Evolutionary conservation across 1,140 invertebrate species (phyloP).

Genomic region (Cepaea nemoralis): DNA sequence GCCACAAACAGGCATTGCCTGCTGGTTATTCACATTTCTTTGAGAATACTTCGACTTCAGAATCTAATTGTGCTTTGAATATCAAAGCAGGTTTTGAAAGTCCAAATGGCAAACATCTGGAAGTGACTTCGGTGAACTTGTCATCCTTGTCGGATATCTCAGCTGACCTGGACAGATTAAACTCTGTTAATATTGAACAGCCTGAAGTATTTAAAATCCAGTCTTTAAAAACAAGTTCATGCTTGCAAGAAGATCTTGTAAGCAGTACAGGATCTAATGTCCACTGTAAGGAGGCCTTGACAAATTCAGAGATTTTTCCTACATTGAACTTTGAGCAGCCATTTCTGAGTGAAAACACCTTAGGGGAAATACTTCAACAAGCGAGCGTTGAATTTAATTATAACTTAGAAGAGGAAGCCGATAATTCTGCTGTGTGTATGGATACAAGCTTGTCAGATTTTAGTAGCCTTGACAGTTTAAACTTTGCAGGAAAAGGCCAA

Average conservation of each 20-base stretch:
- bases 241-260: not conserved
- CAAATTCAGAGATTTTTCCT: not conserved
- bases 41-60: not conserved
- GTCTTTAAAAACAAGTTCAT: not conserved
- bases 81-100: not conserved
- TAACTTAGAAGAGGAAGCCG: not conserved
- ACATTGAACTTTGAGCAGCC: conserved; percentile 18
- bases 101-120: not conserved
- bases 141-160: not conserved
- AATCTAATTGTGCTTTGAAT: not conserved
- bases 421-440: not conserved
- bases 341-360: conserved; percentile 28
- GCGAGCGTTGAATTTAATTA: not conserved
- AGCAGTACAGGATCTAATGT: not conserved
- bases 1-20: not conserved
- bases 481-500: not conserved
- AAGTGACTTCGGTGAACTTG: not conserved
- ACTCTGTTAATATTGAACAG: not conserved
- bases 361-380: conserved; percentile 30
- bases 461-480: not conserved
- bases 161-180: not conserved
- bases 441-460: not conserved
- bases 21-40: not conserved
- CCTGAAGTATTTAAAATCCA: not conserved
- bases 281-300: not conserved